Evolutionary conservation across 2,888 invertebrate genomes (phyloP).

Genomic region (Drosophila prostipennis): DNA sequence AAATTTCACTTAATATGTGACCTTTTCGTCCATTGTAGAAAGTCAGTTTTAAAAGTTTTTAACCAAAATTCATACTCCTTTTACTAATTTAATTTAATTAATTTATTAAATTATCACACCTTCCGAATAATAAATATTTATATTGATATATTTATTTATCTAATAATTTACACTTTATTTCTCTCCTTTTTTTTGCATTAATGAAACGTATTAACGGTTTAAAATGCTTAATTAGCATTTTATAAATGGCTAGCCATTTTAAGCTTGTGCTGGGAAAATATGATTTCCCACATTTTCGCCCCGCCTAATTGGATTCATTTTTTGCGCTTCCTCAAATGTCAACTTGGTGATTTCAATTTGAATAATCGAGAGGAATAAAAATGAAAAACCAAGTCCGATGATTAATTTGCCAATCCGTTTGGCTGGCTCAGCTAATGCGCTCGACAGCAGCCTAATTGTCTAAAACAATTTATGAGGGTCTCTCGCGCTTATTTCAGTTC

Average conservation of each 20-base stretch:
- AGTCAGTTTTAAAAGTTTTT: not conserved
- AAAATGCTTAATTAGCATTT: not conserved
- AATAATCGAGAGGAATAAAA: slow-evolving; percentile 54
- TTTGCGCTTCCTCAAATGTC: slow-evolving; percentile 24
- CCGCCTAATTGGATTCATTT: slow-evolving; percentile 24
- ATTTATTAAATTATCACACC: too few species aligned
- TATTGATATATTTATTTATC: too few species aligned
- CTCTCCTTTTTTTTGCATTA: not conserved
- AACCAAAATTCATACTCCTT: too few species aligned
- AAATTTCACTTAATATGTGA: not conserved
- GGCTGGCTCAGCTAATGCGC: slow-evolving; percentile 21
- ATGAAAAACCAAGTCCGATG: slow-evolving; percentile 27
- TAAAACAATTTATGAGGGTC: slow-evolving; percentile 41
- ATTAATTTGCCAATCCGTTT: slow-evolving; percentile 51
- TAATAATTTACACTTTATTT: not conserved
- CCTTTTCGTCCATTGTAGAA: not conserved
- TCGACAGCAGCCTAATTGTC: slow-evolving; percentile 26
- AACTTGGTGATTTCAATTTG: slow-evolving; percentile 41
- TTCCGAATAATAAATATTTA: too few species aligned
- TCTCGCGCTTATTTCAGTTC: slow-evolving; percentile 28
- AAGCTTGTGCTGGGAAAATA: not conserved
- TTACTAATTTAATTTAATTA: too few species aligned
- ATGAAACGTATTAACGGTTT: not conserved
- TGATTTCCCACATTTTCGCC: not conserved
- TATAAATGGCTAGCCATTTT: not conserved